Evolutionary conservation across 2,113 vertebrate genomes (phyloP), one percentile per base, ranked within the genome.

Genomic region (Strix aluco): DNA sequence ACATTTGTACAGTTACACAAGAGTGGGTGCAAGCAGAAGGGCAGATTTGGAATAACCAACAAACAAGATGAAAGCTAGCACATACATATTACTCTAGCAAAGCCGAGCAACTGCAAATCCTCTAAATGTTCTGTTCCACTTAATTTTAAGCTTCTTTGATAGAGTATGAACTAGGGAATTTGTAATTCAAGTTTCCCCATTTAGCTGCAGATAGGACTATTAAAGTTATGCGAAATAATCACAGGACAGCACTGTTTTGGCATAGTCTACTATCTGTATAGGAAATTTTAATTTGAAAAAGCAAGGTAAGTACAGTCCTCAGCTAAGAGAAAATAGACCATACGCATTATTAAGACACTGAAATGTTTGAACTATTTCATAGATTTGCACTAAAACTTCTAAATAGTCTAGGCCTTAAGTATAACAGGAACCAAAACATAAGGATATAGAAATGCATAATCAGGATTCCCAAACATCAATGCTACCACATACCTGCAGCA

Each of bases 1-100:
- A n/a, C 42, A 16, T 3, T 27, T 9, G 10, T 38, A 72, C 20
- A 66, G 27, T 15, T 58, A 66, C 16, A 34, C 0, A 0, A 40
- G 21, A 51, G 46, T 1, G 14, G 42, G 38, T 34, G 51, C 32
- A 54, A 93, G 29, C 17, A 36, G 38, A 15, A 84, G 26, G 15
- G 17, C 32, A 74, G 66, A 47, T 30, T 1, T 42, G 46, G 65
- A 81, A 74, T 44, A 70, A 78, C 22, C 58, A 83, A 51, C 49
- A 52, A n/a, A n/a, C 19, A 69, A 51, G 20, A 44, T 15, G 8
- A 47, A 75, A 92, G 20, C 42, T 6, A 66, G 20, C 52, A 86
- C 22, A 58, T 2, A 61, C 0, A 62, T n/a, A 65, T 23, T 26
- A 42, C 49, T 67, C 51, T 6, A 81, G 29, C 54, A 86, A n/a